Evolutionary conservation across 2,797 vertebrate species (phyloP), one percentile per base, ranked within the genome.

Genomic region (Hoplostethus atlanticus): DNA sequence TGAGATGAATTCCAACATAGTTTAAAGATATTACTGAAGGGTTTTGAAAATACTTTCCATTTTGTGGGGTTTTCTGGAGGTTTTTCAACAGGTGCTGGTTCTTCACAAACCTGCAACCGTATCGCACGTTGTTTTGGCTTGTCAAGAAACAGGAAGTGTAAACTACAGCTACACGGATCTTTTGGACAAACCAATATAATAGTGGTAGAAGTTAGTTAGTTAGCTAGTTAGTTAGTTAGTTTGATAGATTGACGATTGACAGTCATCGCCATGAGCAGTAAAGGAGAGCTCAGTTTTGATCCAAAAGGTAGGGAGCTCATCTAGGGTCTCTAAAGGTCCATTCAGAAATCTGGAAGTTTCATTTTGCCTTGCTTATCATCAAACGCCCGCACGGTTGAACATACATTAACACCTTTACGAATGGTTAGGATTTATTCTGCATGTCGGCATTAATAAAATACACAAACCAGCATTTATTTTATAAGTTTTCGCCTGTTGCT

Each of bases 271-370:
- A 94, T 93, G 93, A 91, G 87, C 53, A 70, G 2, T 21, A 21
- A 63, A 8, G 73, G 12, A 8, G 79, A 84, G 62, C 59, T 36
- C 38, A 42, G 17, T 55, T 95, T 95, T 76, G 93, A 95, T 59
- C 91, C 94, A 1, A 95, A 87, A 92, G 95, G 94, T 95, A 88
- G 34, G 68, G 1, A 30, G 12, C 25, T 64, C 38, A 54, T 6
- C 2, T 8, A 21, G 21, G 21, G 21, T 21, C 21, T 21, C 21
- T 21, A 21, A 61, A 13, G 17, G 8, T 40, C 9, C 2, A 5
- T 66, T 50, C 15, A 17, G 21, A 51, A 44, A 16, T 13, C 8
- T 6, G 5, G 0, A 0, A 25, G 6, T 34, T 64, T 75, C 12
- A 15, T 2, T 0, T 28, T 30, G 25, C 0, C 1, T 28, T 8